Base-by-base conservation (phyloP, 2,113 vertebrate species). In the Eonycteris spelaea region DNA sequence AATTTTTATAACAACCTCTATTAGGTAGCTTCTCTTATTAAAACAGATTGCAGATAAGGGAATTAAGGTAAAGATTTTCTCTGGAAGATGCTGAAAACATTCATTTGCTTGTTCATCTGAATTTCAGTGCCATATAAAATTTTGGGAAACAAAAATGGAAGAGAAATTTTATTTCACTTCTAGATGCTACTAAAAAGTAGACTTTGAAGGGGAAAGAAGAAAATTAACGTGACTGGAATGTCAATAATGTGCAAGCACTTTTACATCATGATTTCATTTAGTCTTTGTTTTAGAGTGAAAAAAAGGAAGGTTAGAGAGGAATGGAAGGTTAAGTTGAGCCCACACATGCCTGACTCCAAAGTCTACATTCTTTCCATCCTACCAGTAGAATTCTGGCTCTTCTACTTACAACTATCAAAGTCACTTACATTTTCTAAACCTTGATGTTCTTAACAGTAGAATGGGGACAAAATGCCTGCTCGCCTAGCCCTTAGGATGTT, bases 1-100 rank as follows among this genome's bases (percentile, higher is more conserved):
- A 90, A 90, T 92, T 75, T 95, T 96, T 67, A 92, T 35, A 79
- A 40, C 15, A 51, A 51, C 15, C 59, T 94, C 86, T 88, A 33
- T 75, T 85, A 43, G 51, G 38, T 80, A 84, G n/a, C 75, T 88
- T 91, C 55, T 86, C 75, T 95, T 65, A 78, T 88, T 92, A 45
- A 94, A 96, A 71, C 80, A 67, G 35, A 82, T 85, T 73, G 92
- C 33, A 78, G 67, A 55, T 67, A 57, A 91, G 70, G 40, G 92
- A 90, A 89, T 82, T 65, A 68, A 92, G 77, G 91, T 87, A 82
- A 75, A 93, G 8, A 24, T 75, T 82, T 87, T 87, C 80, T 75
- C 93, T 92, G 67, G 65, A 87, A 91, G 24, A 77, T 90, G 45
- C 40, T 71, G 13, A 80, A 95, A 68, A 96, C 67, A 86, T 75